These are phyloP conservation scores for Channallabes apus DNA, from an alignment of 2,797 vertebrate genomes.

Conservation along the genomic window DNA sequence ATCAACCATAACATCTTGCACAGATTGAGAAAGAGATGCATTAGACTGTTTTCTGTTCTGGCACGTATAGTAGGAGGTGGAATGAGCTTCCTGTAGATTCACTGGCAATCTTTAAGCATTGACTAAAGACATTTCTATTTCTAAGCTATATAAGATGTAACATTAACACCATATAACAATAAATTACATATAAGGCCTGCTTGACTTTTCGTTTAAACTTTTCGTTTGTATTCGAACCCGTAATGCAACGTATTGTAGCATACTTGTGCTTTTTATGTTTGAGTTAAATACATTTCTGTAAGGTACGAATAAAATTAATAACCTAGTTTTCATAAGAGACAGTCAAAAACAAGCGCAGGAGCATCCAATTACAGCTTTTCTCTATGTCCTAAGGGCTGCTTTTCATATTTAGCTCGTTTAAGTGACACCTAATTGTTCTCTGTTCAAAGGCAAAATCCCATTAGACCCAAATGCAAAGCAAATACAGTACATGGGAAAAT, in stretches of 20 bases:
- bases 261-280: neutral
- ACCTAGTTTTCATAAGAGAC: neutral
- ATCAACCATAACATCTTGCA: neutral
- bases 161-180: too few species aligned
- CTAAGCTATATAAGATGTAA: too few species aligned
- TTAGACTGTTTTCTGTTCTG: too few species aligned
- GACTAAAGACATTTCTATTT: too few species aligned
- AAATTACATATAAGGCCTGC: neutral
- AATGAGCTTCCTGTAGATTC: too few species aligned
- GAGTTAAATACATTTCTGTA: neutral
- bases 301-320: neutral
- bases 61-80: too few species aligned
- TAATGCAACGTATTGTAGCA: neutral
- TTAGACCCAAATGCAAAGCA: neutral
- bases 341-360: neutral
- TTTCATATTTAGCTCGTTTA: neutral
- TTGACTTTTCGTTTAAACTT: neutral
- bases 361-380: neutral
- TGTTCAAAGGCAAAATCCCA: neutral
- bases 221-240: neutral
- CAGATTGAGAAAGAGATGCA: neutral
- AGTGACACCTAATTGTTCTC: neutral
- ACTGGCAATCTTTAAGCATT: too few species aligned
- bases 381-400: neutral
- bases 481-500: neutral